Evolutionary conservation across 2,113 vertebrate genomes (phyloP), one percentile per base, ranked within the genome.

Genomic region (Marmota flaviventris): DNA sequence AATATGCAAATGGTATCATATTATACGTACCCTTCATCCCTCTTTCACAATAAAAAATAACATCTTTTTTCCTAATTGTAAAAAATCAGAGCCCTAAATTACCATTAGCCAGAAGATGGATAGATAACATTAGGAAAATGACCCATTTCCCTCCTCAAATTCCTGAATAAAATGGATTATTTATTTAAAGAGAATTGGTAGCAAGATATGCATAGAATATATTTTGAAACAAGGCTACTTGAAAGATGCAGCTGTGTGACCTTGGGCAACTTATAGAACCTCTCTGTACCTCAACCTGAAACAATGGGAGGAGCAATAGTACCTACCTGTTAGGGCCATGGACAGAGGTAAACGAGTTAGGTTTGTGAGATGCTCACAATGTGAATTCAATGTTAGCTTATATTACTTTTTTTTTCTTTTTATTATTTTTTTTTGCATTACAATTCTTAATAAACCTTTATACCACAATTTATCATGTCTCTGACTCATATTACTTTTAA

Each of bases 41-140:
- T n/a, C 16, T 79, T 18, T 63, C 12, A 32, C 20, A 77, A 16
- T 45, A 39, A 82, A 94, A 72, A 82, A 77, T 27, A 18, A 85
- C 2, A 81, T 5, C 56, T 22, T 32, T 63, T 75, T 86, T n/a
- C 8, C 14, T 61, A n/a, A 53, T 34, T 72, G 56, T 58, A 82
- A 61, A 78, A 86, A 20, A 16, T 87, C 73, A 86, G 45, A 82
- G 51, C 37, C 29, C 70, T 83, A 92, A 73, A 22, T 83, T 94
- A n/a, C 34, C 20, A 53, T 37, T 78, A 87, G 70, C 25, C 61
- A 4, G 42, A 78, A 84, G 72, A 73, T 39, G 25, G 10, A 22
- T 75, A 82, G 58, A 32, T 14, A 51, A 85, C 37, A 61, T 51
- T 78, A 76, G 42, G 34, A 77, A 91, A 67, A 79, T 22, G 9